Percentiles rank a stretch among this genome's conserved stretches.
phyloP scores from a whole-genome alignment of 2,888 invertebrate genomes.

The Thereva unica region DNA sequence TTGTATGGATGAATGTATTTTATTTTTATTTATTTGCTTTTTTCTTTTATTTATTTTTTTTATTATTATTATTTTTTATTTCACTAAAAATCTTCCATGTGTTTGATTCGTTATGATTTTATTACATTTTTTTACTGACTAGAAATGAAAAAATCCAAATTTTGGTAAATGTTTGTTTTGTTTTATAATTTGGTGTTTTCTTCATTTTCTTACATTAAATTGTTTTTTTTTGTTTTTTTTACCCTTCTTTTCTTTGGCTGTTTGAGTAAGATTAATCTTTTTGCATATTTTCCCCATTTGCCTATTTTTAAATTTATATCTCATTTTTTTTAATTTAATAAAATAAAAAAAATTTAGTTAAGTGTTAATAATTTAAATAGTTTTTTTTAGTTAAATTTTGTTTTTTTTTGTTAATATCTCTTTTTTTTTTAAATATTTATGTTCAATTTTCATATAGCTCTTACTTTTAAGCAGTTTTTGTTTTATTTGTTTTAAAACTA shows the following conservation, averaged over 20 bases:
- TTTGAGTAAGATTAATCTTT: too few species aligned
- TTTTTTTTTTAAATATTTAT: slow-evolving; percentile 42
- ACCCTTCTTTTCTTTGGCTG: slow-evolving; percentile 12
- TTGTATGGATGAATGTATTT: slow-evolving; percentile 24
- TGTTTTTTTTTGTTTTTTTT: slow-evolving; percentile 16
- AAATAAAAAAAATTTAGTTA: slow-evolving; percentile 42
- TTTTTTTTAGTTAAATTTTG: slow-evolving; percentile 25
- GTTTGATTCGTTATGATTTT: slow-evolving; percentile 15
- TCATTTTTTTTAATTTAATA: slow-evolving; percentile 39
- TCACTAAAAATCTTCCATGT: slow-evolving; percentile 33
- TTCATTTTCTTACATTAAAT: slow-evolving; percentile 19
- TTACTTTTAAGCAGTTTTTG: slow-evolving; percentile 65
- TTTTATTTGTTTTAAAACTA: slow-evolving; percentile 94
- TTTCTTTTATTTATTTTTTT: slow-evolving; percentile 26
- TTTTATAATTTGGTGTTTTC: slow-evolving; percentile 22
- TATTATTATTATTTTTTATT: slow-evolving; percentile 28
- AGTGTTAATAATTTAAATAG: slow-evolving; percentile 34
- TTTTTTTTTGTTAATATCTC: slow-evolving; percentile 35
- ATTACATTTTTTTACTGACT: slow-evolving; percentile 34
- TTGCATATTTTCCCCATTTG: background rate
- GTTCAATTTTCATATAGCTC: background rate
- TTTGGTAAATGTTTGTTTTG: slow-evolving; percentile 23
- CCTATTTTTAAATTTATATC: slow-evolving; percentile 40
- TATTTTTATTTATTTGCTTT: background rate
- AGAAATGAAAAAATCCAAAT: slow-evolving; percentile 14